These are phyloP conservation scores for Tychaedon coryphoeus DNA, from an alignment of 2,113 vertebrate genomes.

Conservation along the genomic window DNA sequence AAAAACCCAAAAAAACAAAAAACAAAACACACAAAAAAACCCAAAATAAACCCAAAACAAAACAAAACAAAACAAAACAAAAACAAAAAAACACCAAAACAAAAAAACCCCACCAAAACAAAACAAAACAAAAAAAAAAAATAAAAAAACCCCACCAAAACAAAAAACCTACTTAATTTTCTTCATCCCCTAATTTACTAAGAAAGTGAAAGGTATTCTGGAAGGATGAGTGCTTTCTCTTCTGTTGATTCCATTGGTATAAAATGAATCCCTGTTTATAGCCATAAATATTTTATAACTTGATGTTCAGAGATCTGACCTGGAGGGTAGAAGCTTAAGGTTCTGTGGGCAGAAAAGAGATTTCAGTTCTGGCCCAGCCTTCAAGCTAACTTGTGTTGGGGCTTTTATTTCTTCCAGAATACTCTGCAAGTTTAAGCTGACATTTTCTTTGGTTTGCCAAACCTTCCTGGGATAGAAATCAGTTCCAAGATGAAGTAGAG, in stretches of 20 bases:
- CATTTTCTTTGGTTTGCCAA: not conserved
- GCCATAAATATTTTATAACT: not conserved
- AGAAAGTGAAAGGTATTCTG: not conserved
- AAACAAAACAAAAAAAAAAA: too few species aligned
- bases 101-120: too few species aligned
- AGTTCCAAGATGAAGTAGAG: not conserved
- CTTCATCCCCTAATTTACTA: not conserved
- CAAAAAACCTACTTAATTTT: not conserved
- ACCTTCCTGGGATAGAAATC: not conserved
- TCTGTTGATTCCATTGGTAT: not conserved
- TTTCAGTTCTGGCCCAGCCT: not conserved
- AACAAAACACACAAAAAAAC: too few species aligned
- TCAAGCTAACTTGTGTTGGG: not conserved
- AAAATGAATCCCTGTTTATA: not conserved
- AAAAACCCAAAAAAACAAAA: not conserved
- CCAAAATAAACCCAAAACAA: too few species aligned
- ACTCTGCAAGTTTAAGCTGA: not conserved
- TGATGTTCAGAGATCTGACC: not conserved
- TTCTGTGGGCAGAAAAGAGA: not conserved
- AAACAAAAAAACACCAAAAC: not conserved
- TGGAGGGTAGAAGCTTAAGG: not conserved
- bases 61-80: too few species aligned
- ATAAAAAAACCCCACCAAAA: not conserved
- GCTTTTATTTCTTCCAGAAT: not conserved
- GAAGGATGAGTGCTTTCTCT: not conserved